Evolutionary conservation across 2,888 invertebrate genomes (phyloP), one percentile per base, ranked within the genome.

Genomic region (Brachyopa scutellaris): DNA sequence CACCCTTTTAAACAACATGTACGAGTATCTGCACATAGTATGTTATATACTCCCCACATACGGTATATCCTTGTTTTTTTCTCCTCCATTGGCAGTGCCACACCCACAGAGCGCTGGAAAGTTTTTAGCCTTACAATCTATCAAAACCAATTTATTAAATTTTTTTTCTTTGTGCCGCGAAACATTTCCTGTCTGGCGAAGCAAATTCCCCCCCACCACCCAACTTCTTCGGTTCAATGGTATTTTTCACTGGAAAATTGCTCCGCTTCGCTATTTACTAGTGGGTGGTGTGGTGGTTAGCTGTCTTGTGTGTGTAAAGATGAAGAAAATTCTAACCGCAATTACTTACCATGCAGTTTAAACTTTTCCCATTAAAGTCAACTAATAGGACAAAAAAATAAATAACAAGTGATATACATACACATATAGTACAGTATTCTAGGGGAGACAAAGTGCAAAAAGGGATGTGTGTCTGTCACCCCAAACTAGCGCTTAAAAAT

Each of bases 341-440:
- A 85, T 85, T 85, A 85, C 85, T 85, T 84, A 85, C 79, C 76
- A 76, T 79, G 84, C 67, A 83, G 84, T 85, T 84, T 84, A 85
- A 85, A 85, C 85, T 85, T 84, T 85, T 85, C 85, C 85, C 85
- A 85, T 85, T 85, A 84, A 84, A 84, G 76, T 78, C 80, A 80
- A 78, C 84, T 84, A 85, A 85, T 84, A 85, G 79, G 55, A 72
- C 69, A 59, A 76, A 36, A 80, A 78, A 45, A 61, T 55, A 84
- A 70, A 82, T 40, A 77, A 64, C 47, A 67, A 45, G 64, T 40
- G 13, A 62, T 26, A 62, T 23, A 51, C 26, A 29, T 26, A 53
- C 29, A 33, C 38, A 33, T 15, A 38, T 11, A n/a, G n/a, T n/a
- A n/a, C n/a, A n/a, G n/a, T n/a, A 17, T 55, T 33, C 42, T n/a